phyloP scores from a whole-genome alignment of 2,113 vertebrate species.

The Limnothrissa miodon region DNA sequence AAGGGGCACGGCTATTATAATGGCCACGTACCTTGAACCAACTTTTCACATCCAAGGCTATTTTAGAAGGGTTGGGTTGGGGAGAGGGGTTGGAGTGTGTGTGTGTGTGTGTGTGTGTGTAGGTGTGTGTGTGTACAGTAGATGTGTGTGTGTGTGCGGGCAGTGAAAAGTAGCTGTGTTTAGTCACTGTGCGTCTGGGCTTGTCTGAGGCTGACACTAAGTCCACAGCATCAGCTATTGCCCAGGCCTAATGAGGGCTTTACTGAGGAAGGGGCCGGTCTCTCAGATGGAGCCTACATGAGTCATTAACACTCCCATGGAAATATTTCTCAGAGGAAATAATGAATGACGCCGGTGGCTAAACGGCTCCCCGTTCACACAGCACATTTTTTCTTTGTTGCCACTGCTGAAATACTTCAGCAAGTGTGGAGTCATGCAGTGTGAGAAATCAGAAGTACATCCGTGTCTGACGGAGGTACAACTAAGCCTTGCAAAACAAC shows the following conservation, averaged over 20 bases:
- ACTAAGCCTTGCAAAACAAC: too few relatives aligned
- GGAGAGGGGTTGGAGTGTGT: background rate
- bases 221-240: background rate
- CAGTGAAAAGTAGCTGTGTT: background rate
- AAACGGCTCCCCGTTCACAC: background rate
- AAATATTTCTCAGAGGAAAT: background rate
- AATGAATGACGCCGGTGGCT: background rate
- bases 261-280: background rate
- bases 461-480: background rate
- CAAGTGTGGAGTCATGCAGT: too few relatives aligned
- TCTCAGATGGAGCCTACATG: background rate
- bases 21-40: background rate
- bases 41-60: background rate
- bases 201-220: background rate
- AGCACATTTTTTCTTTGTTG: background rate
- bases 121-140: background rate
- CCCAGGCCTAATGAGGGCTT: background rate
- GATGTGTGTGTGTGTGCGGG: background rate
- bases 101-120: background rate
- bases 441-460: background rate
- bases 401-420: background rate
- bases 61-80: background rate
- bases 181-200: background rate
- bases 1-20: background rate
- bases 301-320: background rate